These are phyloP conservation scores for Xanthia togata DNA, from an alignment of 2,888 invertebrate species.

Conservation along the genomic window DNA sequence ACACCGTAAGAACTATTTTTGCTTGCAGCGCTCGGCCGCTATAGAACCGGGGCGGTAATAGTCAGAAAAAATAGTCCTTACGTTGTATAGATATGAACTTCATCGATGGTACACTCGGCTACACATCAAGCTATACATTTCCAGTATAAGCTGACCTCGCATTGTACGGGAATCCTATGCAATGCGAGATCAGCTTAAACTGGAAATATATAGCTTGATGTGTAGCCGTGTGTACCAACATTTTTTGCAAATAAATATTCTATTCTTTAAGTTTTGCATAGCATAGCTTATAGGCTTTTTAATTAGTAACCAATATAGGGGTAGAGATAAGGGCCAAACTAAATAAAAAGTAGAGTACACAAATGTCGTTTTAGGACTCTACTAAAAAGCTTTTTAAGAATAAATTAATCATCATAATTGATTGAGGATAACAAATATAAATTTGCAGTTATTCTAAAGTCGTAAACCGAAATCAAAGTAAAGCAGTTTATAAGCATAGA, in stretches of 20 bases:
- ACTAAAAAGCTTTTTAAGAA: neutral
- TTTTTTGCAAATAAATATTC: neutral
- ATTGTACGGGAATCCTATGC: too few relatives aligned
- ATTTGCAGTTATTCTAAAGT: constrained; percentile 43
- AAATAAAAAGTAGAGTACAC: neutral
- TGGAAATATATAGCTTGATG: too few relatives aligned
- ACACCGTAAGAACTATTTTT: too few relatives aligned
- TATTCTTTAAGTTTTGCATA: neutral
- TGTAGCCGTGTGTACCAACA: too few relatives aligned
- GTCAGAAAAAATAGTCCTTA: too few relatives aligned
- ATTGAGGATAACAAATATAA: constrained; percentile 22
- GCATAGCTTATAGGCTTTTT: neutral
- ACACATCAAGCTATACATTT: too few relatives aligned
- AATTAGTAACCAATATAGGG: neutral
- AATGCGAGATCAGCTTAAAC: too few relatives aligned
- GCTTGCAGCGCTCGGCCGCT: too few relatives aligned
- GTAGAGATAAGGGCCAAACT: neutral
- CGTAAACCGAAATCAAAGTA: constrained; percentile 44
- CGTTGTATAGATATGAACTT: too few relatives aligned
- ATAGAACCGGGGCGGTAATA: too few relatives aligned
- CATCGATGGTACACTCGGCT: too few relatives aligned
- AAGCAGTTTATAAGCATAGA: constrained; percentile 23
- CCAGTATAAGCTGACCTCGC: too few relatives aligned
- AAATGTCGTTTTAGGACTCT: neutral
- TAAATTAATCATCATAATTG: constrained; percentile 52